Base-by-base conservation (phyloP, 2,113 vertebrate genomes). In the Trematocara macrostoma region DNA sequence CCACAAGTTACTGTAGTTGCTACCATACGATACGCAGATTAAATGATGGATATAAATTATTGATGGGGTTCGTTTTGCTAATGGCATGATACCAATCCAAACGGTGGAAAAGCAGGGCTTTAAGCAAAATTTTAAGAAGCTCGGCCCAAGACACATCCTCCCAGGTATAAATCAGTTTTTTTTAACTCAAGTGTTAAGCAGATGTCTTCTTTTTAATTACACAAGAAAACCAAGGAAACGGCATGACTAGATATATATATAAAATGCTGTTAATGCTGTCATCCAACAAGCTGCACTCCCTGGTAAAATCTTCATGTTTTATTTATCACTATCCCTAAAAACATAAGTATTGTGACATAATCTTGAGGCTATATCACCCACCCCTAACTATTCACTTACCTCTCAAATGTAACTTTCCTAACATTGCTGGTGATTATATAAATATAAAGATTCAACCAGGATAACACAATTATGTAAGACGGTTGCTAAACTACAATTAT, bases 291-390 rank as follows among this genome's bases (percentile, higher is more conserved):
- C n/a, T 69, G 38, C 38, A 42, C 11, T 42, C 67, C 0, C 1
- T 45, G 38, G 20, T 71, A 45, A 71, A 45, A 45, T 71, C 18
- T 67, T 67, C 61, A 67, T 67, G 20, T 40, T 67, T 23, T 67
- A 14, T 40, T 20, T 67, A 67, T 40, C 61, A 40, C 18, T 14
- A 20, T 40, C 61, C 34, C 61, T 40, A 67, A 40, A 40, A 40
- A 40, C 35, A 14, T 0, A 67, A 67, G 11, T 26, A 45, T 42
- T 15, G 11, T 69, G 64, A 42, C 2, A 1, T 23, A 69, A 69
- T 69, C 12, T 4, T 69, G 64, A 69, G 64, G 38, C 18, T 23
- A 42, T 69, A 1, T 69, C n/a, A 34, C 38, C 64, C 4, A 69
- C 35, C 64, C 7, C 11, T 40, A 42, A 69, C 64, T 69, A 45